These are phyloP conservation scores for Chaenocephalus aceratus DNA, from an alignment of 2,113 vertebrate species.

Conservation along the genomic window DNA sequence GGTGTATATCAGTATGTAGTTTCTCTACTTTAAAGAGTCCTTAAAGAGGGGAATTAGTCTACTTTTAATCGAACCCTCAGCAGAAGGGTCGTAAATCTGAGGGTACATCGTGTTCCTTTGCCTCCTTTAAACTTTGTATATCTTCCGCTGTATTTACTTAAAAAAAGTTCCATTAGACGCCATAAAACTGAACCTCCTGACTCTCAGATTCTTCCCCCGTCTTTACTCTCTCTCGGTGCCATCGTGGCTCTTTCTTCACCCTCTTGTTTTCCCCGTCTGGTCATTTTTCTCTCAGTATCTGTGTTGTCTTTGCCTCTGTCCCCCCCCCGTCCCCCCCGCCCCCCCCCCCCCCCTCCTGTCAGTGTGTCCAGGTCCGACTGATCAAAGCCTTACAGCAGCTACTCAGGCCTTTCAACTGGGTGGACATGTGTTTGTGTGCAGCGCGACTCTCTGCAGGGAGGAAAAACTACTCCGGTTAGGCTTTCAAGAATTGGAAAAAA, in stretches of 20 bases:
- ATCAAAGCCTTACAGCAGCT: conserved; percentile 67
- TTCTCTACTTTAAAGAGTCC: too few species aligned
- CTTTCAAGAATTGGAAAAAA: too few species aligned
- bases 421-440: conserved; percentile 34
- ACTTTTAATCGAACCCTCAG: conserved; percentile 18
- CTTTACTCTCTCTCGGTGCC: conserved; percentile 28
- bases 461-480: conserved; percentile 26
- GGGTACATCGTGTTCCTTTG: neutral
- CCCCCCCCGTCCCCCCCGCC: conserved; percentile 28
- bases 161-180: conserved; percentile 33
- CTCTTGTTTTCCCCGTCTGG: conserved; percentile 16
- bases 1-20: too few species aligned
- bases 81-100: conserved; percentile 18
- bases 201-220: neutral
- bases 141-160: neutral
- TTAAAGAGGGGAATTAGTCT: conserved; percentile 13
- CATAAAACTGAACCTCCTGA: conserved; percentile 18
- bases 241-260: conserved; percentile 44
- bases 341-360: conserved; percentile 39
- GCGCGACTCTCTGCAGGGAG: conserved; percentile 33
- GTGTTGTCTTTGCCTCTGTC: conserved; percentile 50
- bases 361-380: conserved; percentile 34
- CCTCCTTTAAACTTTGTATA: neutral
- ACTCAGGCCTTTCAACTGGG: conserved; percentile 45
- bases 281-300: conserved; percentile 30